Conservation (phyloP, 2,797 vertebrate species). For the Protosalanx chinensis region DNA sequence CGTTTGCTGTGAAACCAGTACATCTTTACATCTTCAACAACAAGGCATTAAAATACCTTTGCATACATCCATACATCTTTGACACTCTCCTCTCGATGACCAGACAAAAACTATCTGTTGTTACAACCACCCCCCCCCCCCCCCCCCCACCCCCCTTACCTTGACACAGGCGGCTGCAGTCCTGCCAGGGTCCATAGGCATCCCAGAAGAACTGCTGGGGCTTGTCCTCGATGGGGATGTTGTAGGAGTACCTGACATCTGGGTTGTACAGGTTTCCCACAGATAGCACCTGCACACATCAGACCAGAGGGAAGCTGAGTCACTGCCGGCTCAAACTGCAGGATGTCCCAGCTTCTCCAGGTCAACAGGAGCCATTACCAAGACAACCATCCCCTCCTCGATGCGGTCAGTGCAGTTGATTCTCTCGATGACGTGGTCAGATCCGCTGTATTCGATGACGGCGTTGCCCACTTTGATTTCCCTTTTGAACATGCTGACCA, state of each 20-base stretch:
- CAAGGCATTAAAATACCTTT: constrained; percentile 27
- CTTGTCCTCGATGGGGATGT: constrained; percentile 94
- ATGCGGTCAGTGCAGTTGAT: constrained; percentile 96
- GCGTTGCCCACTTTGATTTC: constrained; percentile 93
- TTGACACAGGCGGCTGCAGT: constrained; percentile 94
- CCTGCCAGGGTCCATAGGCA: constrained; percentile 89
- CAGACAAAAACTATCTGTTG: background rate
- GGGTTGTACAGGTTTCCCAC: constrained; percentile 96
- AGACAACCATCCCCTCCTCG: constrained; percentile 90
- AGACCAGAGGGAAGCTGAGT: background rate
- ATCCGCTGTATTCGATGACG: constrained; percentile 94
- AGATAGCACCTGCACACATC: constrained; percentile 83
- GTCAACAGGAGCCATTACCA: constrained; percentile 72
- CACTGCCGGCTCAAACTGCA: background rate
- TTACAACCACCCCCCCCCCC: background rate
- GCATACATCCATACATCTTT: background rate
- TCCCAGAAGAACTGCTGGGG: constrained; percentile 96
- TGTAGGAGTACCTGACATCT: constrained; percentile 94
- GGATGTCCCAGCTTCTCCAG: background rate
- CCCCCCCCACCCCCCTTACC: constrained; percentile 69
- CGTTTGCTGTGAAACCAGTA: constrained; percentile 22
- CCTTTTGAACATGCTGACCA: constrained; percentile 99
- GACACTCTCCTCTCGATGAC: background rate
- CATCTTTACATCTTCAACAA: constrained; percentile 35
- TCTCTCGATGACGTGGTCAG: constrained; percentile 89